A percentile compares a stretch with the other conserved stretches of the same genome.
Conservation (phyloP, 1,140 invertebrate genomes). For the Glossosoma conforme region DNA sequence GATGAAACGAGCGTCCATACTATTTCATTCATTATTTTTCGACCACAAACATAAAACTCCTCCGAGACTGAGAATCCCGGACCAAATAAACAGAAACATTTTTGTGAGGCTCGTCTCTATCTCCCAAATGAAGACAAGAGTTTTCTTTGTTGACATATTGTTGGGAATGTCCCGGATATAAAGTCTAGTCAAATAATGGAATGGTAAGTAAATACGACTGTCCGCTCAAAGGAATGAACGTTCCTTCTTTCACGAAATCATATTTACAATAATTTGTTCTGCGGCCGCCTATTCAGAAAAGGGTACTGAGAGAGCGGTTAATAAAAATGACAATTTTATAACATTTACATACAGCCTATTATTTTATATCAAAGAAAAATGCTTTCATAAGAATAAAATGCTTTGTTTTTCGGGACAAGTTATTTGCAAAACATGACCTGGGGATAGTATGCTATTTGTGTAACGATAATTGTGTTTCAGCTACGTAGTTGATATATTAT, state of each 20-base stretch:
- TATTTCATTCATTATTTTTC: constrained; percentile 19
- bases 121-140: constrained; percentile 27
- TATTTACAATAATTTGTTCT: background rate
- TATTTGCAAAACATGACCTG: no score
- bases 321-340: no score
- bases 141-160: constrained; percentile 30
- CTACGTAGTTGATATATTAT: no score
- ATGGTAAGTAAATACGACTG: constrained; percentile 22
- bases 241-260: constrained; percentile 6
- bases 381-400: no score
- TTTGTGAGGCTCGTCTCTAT: constrained; percentile 22
- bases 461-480: no score
- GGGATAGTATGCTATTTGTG: no score
- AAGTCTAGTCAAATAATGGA: constrained; percentile 31
- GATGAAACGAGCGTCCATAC: constrained; percentile 2
- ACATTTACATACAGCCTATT: no score
- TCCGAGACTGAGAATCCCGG: constrained; percentile 7
- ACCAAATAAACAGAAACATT: constrained; percentile 27
- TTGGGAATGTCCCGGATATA: constrained; percentile 27
- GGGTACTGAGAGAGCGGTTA: background rate
- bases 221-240: constrained; percentile 3
- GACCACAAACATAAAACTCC: constrained; percentile 14
- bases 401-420: no score
- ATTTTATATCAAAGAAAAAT: no score
- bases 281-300: background rate